Base-by-base conservation (phyloP, 1,140 invertebrate genomes). In the Colletes latitarsis region DNA sequence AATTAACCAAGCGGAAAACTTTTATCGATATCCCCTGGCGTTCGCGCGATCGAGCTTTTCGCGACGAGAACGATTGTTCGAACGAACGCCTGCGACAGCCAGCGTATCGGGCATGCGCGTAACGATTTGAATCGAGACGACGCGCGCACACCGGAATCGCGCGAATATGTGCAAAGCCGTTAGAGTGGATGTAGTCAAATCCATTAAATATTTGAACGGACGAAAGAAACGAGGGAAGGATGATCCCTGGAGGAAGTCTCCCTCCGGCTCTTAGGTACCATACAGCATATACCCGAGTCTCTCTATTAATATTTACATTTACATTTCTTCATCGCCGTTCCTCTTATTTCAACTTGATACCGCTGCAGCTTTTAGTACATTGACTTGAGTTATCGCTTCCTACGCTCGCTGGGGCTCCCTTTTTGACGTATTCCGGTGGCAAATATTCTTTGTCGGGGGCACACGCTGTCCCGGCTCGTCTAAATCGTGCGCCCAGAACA, bases 231-330 rank as follows among this genome's bases (percentile, higher is more conserved):
- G 73, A 86, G 74, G 84, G 78, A 76, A 75, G 82, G 43, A 78
- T 43, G 71, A 63, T 70, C 57, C 82, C 77, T 49, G 66, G 66
- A 88, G 85, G 75, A 88, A 78, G 70, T 81, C 72, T 68, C 72
- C 83, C 85, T 74, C 72, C 77, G 77, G 69, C 74, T 85, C 77
- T 88, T 87, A 82, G 83, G 76, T 60, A 19, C 79, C 73, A 80
- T 88, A 82, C 82, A 77, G 71, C 81, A 87, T 77, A 30, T 30
- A 30, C 30, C 57, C 66, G 43, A 78, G 66, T 79, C 72, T 79
- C 82, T 75, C 58, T 87, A 87, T 88, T 88, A 88, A 88, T 88
- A 88, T 88, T 88, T 87, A 87, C 86, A 87, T 88, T 88, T 84
- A 87, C 86, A 88, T 88, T 88, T 88, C 86, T 88, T 87, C 85